Base-by-base conservation (phyloP, 2,888 invertebrate genomes). In the Bugula neritina region DNA sequence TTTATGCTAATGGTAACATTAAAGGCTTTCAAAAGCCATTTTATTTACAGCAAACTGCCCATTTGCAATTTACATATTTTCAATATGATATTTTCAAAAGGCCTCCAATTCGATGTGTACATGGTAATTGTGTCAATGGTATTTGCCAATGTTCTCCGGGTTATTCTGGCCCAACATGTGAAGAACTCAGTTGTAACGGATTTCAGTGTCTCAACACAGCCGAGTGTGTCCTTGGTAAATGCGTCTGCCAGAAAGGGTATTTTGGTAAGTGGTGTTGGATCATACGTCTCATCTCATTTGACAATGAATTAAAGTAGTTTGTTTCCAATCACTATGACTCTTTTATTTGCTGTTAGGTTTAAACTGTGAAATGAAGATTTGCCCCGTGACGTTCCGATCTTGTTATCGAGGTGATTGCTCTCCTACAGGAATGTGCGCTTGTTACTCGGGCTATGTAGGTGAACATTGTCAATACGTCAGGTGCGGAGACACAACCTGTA, bases 291-390 rank as follows among this genome's bases (percentile, higher is more conserved):
- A n/a, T n/a, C n/a, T n/a, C n/a, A n/a, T n/a, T n/a, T n/a, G n/a
- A n/a, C n/a, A n/a, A n/a, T n/a, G n/a, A n/a, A n/a, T n/a, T n/a
- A n/a, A n/a, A n/a, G n/a, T n/a, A 43, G 43, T 43, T 43, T 43
- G 43, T 43, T 43, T 43, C 17, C 43, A 43, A 5, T 43, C 43
- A 43, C 17, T 43, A 10, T 43, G 43, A 43, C 17, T 43, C 34
- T 31, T 63, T 31, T 29, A 25, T 25, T 2, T 13, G 5, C 10
- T 31, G 5, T 21, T 27, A 63, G 63, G 63, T 13, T 27, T 63
- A 3, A 63, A 31, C 34, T 63, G 63, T 63, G 63, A 63, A 27
- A 31, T 29, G 31, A 63, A 63, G 31, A 63, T 63, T 10, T 63
- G 63, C n/a, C 63, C 31, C 3, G 27, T 25, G 2, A 29, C 29